Percentiles rank a stretch among this genome's conserved stretches.
Conservation (phyloP, 53 echinoderm and acorn worm genomes). For the Mesocentrotus franciscanus region DNA sequence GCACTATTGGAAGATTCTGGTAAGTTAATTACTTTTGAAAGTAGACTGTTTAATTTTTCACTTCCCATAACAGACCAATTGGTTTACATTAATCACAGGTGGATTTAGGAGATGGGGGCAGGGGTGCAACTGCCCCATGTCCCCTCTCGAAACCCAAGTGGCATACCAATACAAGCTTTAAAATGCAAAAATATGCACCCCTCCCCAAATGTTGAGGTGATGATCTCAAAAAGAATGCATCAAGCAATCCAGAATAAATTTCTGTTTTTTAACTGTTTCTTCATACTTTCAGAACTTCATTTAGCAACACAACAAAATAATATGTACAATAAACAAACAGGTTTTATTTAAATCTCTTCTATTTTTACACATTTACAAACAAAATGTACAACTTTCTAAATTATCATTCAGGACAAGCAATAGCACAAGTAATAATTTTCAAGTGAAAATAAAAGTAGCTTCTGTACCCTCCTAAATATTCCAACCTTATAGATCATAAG, state of each 20-base stretch:
- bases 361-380: slow-evolving; percentile 28
- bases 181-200: too few species aligned
- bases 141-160: too few species aligned
- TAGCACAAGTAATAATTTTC: slow-evolving; percentile 20
- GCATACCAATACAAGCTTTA: too few species aligned
- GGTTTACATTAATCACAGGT: too few species aligned
- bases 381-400: not conserved
- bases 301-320: not conserved
- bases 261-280: not conserved
- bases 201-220: too few species aligned
- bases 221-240: too few species aligned
- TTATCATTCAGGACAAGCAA: not conserved
- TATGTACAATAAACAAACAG: not conserved
- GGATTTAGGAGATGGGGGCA: too few species aligned
- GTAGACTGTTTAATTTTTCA: too few species aligned
- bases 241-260: not conserved
- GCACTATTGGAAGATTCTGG: too few species aligned
- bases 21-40: too few species aligned
- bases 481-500: not conserved
- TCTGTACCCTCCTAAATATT: not conserved
- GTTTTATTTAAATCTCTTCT: not conserved
- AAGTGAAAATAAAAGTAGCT: not conserved
- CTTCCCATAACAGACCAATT: too few species aligned
- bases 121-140: too few species aligned
- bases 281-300: not conserved